These are phyloP conservation scores for Diadophis punctatus DNA, from an alignment of 2,113 vertebrate genomes.

Conservation along the genomic window DNA sequence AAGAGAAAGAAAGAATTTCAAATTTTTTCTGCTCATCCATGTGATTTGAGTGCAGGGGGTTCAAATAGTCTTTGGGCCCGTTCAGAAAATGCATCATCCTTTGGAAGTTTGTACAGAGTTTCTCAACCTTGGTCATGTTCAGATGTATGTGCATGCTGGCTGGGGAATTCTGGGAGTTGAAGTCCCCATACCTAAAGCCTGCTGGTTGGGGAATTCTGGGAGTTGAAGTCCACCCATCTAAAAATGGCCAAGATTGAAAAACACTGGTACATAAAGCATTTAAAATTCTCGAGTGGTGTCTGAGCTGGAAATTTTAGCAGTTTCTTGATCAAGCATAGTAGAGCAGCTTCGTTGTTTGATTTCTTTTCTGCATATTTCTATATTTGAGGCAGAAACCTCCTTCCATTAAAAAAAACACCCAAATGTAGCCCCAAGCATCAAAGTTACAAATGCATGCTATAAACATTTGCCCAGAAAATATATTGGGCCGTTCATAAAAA, in stretches of 20 bases:
- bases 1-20: too few species aligned
- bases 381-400: neutral
- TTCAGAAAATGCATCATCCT: neutral
- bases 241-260: neutral
- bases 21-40: too few species aligned
- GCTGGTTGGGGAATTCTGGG: neutral
- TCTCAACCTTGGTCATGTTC: neutral
- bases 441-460: neutral
- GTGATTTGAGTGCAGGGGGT: neutral
- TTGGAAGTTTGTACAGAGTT: neutral
- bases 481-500: neutral
- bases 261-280: neutral
- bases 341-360: neutral
- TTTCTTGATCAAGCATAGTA: neutral
- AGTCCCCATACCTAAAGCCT: neutral
- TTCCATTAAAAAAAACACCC: neutral
- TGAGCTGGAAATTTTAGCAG: neutral
- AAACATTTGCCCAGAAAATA: neutral
- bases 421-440: too few species aligned
- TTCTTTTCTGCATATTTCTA: neutral
- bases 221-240: neutral
- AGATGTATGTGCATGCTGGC: neutral
- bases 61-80: neutral
- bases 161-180: neutral
- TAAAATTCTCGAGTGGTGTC: neutral